Conservation (phyloP, 2,797 vertebrate species). For the Limosa lapponica region DNA sequence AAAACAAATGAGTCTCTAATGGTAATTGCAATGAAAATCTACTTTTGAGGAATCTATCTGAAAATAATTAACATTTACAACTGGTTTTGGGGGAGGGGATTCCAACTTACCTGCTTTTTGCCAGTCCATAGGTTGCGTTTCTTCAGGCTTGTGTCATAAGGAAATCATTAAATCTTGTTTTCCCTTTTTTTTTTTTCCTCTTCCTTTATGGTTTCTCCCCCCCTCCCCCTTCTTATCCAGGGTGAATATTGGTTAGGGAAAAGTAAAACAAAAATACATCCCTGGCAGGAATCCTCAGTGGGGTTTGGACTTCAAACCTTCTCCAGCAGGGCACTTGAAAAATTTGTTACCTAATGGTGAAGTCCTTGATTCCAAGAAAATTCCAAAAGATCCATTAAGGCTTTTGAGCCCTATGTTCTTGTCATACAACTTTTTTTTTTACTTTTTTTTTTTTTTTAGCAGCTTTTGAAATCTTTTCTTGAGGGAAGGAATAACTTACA, state of each 20-base stretch:
- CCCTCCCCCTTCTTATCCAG: constrained; percentile 49
- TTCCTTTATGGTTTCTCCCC: background rate
- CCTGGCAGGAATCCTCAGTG: constrained; percentile 72
- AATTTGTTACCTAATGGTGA: constrained; percentile 73
- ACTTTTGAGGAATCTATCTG: background rate
- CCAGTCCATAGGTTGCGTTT: constrained; percentile 79
- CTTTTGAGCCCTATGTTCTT: constrained; percentile 58
- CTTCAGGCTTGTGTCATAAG: constrained; percentile 81
- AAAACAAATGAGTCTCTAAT: background rate
- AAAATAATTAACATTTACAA: constrained; percentile 41
- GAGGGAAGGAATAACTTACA: constrained; percentile 58
- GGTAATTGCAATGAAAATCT: background rate
- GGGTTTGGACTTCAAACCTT: constrained; percentile 76
- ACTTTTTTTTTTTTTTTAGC: background rate
- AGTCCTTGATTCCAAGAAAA: constrained; percentile 72
- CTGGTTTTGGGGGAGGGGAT: background rate
- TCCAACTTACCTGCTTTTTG: constrained; percentile 88
- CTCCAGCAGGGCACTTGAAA: constrained; percentile 73
- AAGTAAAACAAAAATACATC: constrained; percentile 71
- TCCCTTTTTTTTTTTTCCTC: constrained; percentile 15
- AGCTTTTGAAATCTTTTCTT: constrained; percentile 73
- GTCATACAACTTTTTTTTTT: constrained; percentile 20
- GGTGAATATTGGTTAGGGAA: constrained; percentile 55
- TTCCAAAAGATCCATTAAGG: constrained; percentile 46
- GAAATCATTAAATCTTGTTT: constrained; percentile 87